Percentiles rank a stretch among this genome's conserved stretches.
Evolutionary conservation across 2,888 invertebrate genomes (phyloP).

Genomic region (Euplagia quadripunctaria): DNA sequence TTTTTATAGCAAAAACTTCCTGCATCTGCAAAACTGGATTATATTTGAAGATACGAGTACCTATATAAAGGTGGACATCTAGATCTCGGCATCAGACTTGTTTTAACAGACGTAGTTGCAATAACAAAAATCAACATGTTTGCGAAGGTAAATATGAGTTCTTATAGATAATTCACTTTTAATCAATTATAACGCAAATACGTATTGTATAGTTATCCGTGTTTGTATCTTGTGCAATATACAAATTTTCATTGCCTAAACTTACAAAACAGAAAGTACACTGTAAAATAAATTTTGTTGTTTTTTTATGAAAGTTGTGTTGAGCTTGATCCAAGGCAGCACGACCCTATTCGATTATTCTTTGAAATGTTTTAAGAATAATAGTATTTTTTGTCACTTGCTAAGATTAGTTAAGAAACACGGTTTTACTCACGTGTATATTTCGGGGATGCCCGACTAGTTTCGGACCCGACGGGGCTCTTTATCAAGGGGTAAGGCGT

Average conservation of each 20-base stretch:
- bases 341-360: background rate
- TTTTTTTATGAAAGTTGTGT: background rate
- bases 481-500: too few relatives aligned
- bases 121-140: slow-evolving; percentile 66
- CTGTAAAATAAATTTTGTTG: too few relatives aligned
- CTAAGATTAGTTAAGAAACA: too few relatives aligned
- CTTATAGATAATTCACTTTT: background rate
- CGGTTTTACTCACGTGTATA: too few relatives aligned
- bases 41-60: slow-evolving; percentile 43
- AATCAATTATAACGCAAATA: background rate
- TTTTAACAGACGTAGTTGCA: slow-evolving; percentile 70
- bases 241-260: too few relatives aligned
- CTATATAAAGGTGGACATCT: slow-evolving; percentile 59
- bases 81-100: slow-evolving; percentile 57
- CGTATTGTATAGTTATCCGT: background rate
- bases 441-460: too few relatives aligned
- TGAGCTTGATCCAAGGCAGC: background rate
- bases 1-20: slow-evolving; percentile 51
- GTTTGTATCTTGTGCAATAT: background rate
- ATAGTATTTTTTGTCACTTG: background rate
- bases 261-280: too few relatives aligned
- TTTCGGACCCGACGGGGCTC: too few relatives aligned
- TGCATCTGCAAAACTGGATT: slow-evolving; percentile 52
- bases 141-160: slow-evolving; percentile 70
- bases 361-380: background rate